Conservation (phyloP, 2,797 vertebrate species). For the Anguilla anguilla region DNA sequence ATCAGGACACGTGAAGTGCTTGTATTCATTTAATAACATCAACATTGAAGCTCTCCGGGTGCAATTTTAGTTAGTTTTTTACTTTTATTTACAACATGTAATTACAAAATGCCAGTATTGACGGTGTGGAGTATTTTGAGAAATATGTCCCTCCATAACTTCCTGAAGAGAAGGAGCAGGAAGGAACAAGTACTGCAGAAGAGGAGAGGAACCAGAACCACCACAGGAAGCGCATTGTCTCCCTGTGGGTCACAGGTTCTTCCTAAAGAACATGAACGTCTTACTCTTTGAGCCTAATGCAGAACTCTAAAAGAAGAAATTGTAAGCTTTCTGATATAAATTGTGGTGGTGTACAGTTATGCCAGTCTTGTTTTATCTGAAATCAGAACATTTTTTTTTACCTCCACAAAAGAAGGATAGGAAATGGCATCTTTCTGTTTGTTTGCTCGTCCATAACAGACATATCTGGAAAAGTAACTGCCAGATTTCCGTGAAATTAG, state of each 20-base stretch:
- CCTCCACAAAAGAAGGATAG: too few species aligned
- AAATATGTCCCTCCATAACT: neutral
- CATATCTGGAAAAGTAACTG: too few species aligned
- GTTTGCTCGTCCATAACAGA: too few species aligned
- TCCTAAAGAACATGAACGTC: neutral
- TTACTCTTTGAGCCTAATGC: neutral
- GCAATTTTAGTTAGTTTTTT: too few species aligned
- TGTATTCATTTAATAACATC: too few species aligned
- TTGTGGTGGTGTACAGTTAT: neutral
- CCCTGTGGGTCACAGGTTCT: neutral
- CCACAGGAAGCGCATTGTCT: neutral
- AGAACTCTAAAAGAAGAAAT: neutral
- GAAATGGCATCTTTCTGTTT: too few species aligned
- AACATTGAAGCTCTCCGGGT: too few species aligned
- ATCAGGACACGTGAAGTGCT: too few species aligned
- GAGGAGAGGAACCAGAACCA: neutral
- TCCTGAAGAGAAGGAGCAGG: neutral
- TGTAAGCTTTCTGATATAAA: neutral
- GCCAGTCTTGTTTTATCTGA: neutral
- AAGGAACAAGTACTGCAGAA: neutral
- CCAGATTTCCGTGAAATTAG: too few species aligned
- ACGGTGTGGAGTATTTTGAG: neutral
- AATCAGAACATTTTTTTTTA: neutral
- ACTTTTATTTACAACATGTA: too few species aligned
- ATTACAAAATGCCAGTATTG: too few species aligned